Conservation (phyloP, 2,888 invertebrate genomes). For the Acrocyrtus sp. region DNA sequence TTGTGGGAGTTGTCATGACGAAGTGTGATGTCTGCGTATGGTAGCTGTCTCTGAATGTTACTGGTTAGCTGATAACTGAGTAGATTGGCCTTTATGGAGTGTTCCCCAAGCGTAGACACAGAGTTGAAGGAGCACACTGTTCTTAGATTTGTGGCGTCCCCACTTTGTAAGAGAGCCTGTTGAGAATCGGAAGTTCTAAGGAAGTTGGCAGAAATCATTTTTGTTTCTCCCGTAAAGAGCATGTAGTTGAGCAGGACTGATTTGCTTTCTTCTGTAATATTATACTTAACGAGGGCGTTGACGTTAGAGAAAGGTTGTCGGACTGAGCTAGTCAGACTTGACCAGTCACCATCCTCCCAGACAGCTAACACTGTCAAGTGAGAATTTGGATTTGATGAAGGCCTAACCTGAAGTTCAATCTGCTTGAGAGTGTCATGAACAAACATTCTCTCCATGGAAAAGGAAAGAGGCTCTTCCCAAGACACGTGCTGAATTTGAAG, state of each 20-base stretch:
- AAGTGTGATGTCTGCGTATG: constrained; percentile 50
- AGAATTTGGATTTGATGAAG: constrained; percentile 14
- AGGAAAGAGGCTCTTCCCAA: constrained; percentile 57
- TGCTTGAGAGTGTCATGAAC: constrained; percentile 42
- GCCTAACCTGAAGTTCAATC: constrained; percentile 24
- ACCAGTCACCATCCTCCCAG: constrained; percentile 44
- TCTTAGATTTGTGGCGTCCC: constrained; percentile 19
- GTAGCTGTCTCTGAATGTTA: constrained; percentile 21
- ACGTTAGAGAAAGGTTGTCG: constrained; percentile 54
- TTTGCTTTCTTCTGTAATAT: constrained; percentile 25
- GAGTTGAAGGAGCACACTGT: constrained; percentile 13
- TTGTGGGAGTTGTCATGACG: constrained; percentile 42
- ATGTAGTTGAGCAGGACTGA: constrained; percentile 1
- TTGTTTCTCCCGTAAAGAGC: constrained; percentile 31
- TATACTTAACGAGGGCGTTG: constrained; percentile 29
- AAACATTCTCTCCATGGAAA: constrained; percentile 54
- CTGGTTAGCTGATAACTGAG: constrained; percentile 16
- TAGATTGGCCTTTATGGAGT: constrained; percentile 6
- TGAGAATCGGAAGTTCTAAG: constrained; percentile 1
- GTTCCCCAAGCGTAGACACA: background rate
- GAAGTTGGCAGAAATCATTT: background rate
- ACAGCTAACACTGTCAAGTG: constrained; percentile 17
- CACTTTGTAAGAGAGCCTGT: constrained; percentile 7
- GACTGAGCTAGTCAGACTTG: constrained; percentile 8
- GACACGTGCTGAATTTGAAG: constrained; percentile 61